phyloP scores from a whole-genome alignment of 2,797 vertebrate genomes.

The Sylvia borin region DNA sequence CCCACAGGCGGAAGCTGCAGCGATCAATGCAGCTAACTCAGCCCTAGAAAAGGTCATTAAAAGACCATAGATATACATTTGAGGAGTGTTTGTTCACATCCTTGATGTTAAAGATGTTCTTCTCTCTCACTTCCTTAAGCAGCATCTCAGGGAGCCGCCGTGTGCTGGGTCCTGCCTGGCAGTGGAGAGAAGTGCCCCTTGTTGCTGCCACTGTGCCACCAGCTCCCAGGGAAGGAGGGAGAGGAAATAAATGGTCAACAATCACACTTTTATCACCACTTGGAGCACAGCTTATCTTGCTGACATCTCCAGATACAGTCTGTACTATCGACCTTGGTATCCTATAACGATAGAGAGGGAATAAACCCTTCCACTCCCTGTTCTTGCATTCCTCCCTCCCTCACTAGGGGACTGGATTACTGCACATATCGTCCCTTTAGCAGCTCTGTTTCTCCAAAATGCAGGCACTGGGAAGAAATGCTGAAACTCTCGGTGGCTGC shows the following conservation, averaged over 20 bases:
- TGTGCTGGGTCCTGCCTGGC: neutral
- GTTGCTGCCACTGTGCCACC: neutral
- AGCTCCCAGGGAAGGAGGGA: neutral
- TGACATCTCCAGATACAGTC: neutral
- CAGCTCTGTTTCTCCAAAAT: neutral
- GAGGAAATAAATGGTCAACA: neutral
- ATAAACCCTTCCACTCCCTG: neutral
- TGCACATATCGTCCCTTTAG: neutral
- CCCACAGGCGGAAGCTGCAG: constrained; percentile 49
- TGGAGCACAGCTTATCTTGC: neutral
- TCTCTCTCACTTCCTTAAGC: constrained; percentile 1
- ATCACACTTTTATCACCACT: neutral
- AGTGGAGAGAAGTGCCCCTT: neutral
- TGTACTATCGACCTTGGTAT: neutral
- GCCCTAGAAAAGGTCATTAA: constrained; percentile 63
- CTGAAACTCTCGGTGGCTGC: neutral
- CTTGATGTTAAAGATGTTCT: constrained; percentile 46
- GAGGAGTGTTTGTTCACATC: constrained; percentile 52
- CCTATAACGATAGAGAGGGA: neutral
- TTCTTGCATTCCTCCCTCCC: neutral
- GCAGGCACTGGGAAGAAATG: neutral
- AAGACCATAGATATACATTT: constrained; percentile 58
- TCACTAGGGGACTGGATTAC: neutral
- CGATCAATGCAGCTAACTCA: constrained; percentile 42
- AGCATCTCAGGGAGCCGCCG: accelerated